Evolutionary conservation across 2,888 invertebrate species (phyloP).

Genomic region (Timandra comae): DNA sequence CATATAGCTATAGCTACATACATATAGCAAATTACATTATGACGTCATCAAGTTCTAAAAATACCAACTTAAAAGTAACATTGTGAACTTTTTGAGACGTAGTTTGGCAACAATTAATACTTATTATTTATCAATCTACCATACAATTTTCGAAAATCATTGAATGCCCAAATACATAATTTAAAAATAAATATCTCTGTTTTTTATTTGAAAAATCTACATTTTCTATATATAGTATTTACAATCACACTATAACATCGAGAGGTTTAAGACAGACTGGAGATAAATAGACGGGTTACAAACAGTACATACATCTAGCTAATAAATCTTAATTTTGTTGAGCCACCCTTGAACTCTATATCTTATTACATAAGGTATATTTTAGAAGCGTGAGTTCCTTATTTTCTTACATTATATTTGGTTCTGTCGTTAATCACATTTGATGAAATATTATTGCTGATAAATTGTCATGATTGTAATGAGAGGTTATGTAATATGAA

Average conservation of each 20-base stretch:
- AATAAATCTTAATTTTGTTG: constrained; percentile 1
- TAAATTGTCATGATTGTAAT: too few species aligned
- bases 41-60: neutral
- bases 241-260: constrained; percentile 4
- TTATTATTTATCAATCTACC: constrained; percentile 25
- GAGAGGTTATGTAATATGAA: too few species aligned
- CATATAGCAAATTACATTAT: constrained; percentile 1
- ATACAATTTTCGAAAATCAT: constrained; percentile 38
- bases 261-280: constrained; percentile 12
- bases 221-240: constrained; percentile 16
- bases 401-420: neutral
- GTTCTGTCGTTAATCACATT: too few species aligned
- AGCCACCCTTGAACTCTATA: constrained; percentile 9
- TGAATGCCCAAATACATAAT: constrained; percentile 16
- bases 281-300: constrained; percentile 7
- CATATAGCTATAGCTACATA: constrained; percentile 15
- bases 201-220: constrained; percentile 27
- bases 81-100: constrained; percentile 19
- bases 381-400: constrained; percentile 5
- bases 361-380: constrained; percentile 5
- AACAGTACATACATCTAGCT: neutral
- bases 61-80: neutral
- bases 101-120: constrained; percentile 45
- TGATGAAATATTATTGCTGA: too few species aligned
- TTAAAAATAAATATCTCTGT: constrained; percentile 29